Percentiles rank a stretch among this genome's conserved stretches.
Evolutionary conservation across 30 jellyfish, hydroid and myxozoan species (phyloP).

Genomic region (Pelagia noctiluca): DNA sequence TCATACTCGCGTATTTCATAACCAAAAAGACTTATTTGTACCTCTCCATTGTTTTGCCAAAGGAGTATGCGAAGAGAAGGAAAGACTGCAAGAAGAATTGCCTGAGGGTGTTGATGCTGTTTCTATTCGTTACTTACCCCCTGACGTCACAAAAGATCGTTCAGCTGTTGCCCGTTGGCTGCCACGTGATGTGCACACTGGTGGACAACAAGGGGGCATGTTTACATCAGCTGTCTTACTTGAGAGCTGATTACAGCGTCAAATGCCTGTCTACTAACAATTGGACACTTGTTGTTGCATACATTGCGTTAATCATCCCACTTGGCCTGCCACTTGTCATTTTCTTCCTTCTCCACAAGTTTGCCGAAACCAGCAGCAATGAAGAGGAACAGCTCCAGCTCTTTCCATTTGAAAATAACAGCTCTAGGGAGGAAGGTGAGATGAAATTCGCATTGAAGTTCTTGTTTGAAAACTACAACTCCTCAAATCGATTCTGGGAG

Average conservation of each 20-base stretch:
- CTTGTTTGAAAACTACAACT: not conserved
- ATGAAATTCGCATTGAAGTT: not conserved
- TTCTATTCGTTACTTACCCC: constrained; percentile 20
- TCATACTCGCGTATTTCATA: not conserved
- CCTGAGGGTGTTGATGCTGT: not conserved
- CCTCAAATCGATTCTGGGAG: not conserved
- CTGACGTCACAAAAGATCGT: constrained; percentile 32
- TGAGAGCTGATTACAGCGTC: constrained; percentile 38
- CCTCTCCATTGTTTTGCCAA: not conserved
- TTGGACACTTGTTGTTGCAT: not conserved
- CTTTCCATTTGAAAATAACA: not conserved
- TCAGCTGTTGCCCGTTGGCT: constrained; percentile 34
- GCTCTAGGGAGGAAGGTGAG: not conserved
- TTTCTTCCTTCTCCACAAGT: not conserved
- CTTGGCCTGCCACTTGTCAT: not conserved
- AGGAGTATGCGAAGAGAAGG: not conserved
- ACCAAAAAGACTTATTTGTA: not conserved
- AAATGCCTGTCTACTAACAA: not conserved
- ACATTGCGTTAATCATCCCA: not conserved
- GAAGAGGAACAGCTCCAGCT: not conserved
- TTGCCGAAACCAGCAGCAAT: not conserved
- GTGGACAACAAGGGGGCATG: constrained; percentile 3
- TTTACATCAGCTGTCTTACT: constrained; percentile 6
- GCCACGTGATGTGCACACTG: constrained; percentile 40
- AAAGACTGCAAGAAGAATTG: not conserved